Evolutionary conservation across 1,140 invertebrate genomes (phyloP), one percentile per base, ranked within the genome.

Genomic region (Trichonephila clavata): DNA sequence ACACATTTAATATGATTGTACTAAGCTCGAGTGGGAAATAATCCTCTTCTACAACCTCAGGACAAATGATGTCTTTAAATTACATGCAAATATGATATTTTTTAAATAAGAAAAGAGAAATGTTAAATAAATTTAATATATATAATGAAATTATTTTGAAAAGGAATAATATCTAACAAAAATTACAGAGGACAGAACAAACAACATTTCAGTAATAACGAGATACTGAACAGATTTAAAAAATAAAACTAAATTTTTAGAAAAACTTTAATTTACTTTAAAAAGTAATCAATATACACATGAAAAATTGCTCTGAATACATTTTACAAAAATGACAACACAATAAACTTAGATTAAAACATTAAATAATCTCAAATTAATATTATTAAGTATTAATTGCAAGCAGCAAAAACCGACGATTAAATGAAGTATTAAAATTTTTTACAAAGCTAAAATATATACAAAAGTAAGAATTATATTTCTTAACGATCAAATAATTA

Each of bases 11-110:
- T 13, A 24, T 68, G 65, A 39, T 77, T 77, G 71, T 77, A 77
- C 27, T 77, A 77, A 77, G 71, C 71, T 77, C 71, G 10, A 20
- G 71, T 32, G 27, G 71, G 27, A 77, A 77, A 77, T 77, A 77
- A 77, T 77, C 27, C 71, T 77, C 32, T 77, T 32, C 32, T 77
- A 77, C 27, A 77, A 77, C 32, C 32, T 32, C 27, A 18, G 2
- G 24, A 71, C n/a, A 71, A 24, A 71, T 71, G 14, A 71, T 7
- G n/a, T 21, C 24, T 65, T 65, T 65, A 10, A n/a, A n/a, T 65
- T n/a, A 21, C 6, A 65, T 3, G 4, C 4, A 39, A 39, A 39
- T 50, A 50, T 5, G 43, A 10, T 50, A 50, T 50, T 50, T 50
- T 50, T 50, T 50, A 50, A 50, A 50, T 50, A 50, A 50, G 50